Conservation (phyloP, 2,113 vertebrate genomes). For the Passer domesticus region DNA sequence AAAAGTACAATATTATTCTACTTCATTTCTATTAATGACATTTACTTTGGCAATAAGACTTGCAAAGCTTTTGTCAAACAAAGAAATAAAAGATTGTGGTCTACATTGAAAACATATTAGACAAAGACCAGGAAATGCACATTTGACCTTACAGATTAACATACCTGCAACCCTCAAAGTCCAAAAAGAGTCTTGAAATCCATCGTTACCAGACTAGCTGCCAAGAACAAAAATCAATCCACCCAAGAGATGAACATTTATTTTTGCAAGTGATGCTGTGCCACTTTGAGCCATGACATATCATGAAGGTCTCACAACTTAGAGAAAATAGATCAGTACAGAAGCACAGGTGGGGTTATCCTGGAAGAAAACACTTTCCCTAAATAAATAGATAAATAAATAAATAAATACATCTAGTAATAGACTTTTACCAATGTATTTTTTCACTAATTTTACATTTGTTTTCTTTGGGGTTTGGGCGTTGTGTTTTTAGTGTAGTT, state of each 20-base stretch:
- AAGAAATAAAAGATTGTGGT: background rate
- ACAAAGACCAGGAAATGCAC: background rate
- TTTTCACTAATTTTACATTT: background rate
- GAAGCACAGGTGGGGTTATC: background rate
- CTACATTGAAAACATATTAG: background rate
- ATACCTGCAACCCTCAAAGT: background rate
- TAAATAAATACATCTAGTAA: rapidly evolving
- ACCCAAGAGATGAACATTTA: background rate
- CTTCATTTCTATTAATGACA: background rate
- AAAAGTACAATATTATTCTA: background rate
- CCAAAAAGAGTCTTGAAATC: background rate
- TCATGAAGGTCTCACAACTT: background rate
- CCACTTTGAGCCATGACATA: background rate
- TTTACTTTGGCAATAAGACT: background rate
- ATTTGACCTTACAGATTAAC: background rate
- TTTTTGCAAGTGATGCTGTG: background rate
- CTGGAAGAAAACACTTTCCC: background rate
- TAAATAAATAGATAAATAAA: background rate
- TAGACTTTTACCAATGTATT: background rate
- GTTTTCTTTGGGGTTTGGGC: background rate
- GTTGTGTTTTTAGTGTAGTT: background rate
- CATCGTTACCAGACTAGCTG: background rate
- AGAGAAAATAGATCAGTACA: background rate
- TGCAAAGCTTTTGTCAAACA: background rate
- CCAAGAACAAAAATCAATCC: slow-evolving; percentile 1